phyloP scores from a whole-genome alignment of 2,113 vertebrate genomes.

The Upupa epops region DNA sequence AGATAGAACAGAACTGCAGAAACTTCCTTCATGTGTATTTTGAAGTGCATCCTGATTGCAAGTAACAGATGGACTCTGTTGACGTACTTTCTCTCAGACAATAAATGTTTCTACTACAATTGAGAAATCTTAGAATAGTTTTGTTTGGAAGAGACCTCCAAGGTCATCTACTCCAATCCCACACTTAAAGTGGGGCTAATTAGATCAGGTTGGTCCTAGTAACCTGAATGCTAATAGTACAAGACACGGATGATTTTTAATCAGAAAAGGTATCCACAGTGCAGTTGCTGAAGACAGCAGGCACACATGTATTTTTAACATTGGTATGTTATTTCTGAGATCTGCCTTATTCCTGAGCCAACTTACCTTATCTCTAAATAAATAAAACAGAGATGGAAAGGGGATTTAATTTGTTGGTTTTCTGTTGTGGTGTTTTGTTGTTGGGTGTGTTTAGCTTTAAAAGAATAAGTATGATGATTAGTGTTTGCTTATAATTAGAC shows the following conservation, averaged over 20 bases:
- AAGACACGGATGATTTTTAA: not conserved
- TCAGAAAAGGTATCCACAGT: not conserved
- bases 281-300: not conserved
- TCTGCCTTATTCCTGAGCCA: not conserved
- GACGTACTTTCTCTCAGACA: not conserved
- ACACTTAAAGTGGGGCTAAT: not conserved
- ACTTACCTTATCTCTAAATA: not conserved
- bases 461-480: not conserved
- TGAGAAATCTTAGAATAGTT: not conserved
- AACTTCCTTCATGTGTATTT: not conserved
- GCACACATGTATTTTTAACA: not conserved
- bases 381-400: not conserved
- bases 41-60: not conserved
- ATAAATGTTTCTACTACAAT: not conserved
- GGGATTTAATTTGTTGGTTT: accelerated
- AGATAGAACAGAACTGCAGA: not conserved
- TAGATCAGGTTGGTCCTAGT: not conserved
- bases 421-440: not conserved
- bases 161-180: not conserved
- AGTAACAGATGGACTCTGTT: not conserved
- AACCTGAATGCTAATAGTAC: not conserved
- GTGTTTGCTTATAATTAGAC: not conserved
- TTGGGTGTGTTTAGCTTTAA: not conserved
- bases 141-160: not conserved
- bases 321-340: not conserved